These are phyloP conservation scores for Ormyrus thymus DNA, from an alignment of 2,888 invertebrate species.

Conservation along the genomic window DNA sequence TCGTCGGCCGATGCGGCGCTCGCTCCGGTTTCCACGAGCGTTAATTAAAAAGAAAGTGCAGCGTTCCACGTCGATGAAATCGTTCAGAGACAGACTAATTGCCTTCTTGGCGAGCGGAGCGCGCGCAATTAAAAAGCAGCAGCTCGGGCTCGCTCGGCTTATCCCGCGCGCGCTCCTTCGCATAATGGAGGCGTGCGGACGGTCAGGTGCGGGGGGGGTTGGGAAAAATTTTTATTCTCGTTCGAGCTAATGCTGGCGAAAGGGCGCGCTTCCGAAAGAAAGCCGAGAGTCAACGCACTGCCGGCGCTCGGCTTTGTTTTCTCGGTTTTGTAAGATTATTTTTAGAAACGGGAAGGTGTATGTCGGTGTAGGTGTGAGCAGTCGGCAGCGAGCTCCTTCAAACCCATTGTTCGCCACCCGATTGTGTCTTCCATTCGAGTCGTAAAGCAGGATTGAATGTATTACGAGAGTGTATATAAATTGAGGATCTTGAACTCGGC, in stretches of 20 bases:
- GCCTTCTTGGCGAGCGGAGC: slow-evolving; percentile 64
- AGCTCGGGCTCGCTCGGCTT: slow-evolving; percentile 18
- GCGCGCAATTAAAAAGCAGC: slow-evolving; percentile 15
- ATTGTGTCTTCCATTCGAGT: slow-evolving; percentile 1
- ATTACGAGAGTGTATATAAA: slow-evolving; percentile 5
- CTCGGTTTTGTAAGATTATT: too few relatives aligned
- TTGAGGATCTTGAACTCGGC: slow-evolving; percentile 1
- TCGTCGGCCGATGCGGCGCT: neutral
- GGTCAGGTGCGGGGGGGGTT: too few relatives aligned
- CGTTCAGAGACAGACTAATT: slow-evolving; percentile 61
- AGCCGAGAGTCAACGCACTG: too few relatives aligned
- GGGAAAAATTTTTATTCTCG: too few relatives aligned
- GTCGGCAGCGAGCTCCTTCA: slow-evolving; percentile 35
- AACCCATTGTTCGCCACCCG: slow-evolving; percentile 24
- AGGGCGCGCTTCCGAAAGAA: too few relatives aligned
- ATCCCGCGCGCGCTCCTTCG: slow-evolving; percentile 29
- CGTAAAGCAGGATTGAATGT: slow-evolving; percentile 18
- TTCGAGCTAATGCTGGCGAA: too few relatives aligned
- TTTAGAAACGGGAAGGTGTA: too few relatives aligned
- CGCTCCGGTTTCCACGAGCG: slow-evolving; percentile 19
- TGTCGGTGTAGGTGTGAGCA: neutral
- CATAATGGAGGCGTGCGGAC: too few relatives aligned
- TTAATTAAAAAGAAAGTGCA: slow-evolving; percentile 44
- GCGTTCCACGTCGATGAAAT: slow-evolving; percentile 35
- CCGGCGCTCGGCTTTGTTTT: too few relatives aligned